Evolutionary conservation across 2,888 invertebrate genomes (phyloP), one percentile per base, ranked within the genome.

Genomic region (Bimastos eiseni): DNA sequence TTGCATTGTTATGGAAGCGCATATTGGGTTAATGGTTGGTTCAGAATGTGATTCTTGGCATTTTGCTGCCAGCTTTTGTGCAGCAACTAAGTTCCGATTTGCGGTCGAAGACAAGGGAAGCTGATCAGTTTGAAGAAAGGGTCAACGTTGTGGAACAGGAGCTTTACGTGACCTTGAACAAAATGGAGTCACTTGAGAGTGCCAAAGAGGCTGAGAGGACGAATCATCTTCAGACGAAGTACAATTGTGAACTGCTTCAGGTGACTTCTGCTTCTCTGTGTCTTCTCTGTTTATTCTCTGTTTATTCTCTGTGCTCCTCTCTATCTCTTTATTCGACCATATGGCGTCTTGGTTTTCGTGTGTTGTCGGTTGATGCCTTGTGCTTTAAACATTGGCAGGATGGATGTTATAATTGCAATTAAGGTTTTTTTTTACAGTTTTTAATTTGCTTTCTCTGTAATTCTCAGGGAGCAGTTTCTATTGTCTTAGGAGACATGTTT

Each of bases 141-240:
- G 86, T 86, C 36, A 86, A 36, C 86, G 24, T 86, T 5, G 36
- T 86, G 86, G 86, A 86, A 24, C 86, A 86, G 34, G 86, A 86
- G 15, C 86, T 86, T 34, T 37, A 36, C 37, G 24, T 86, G 86
- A 86, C 86, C 86, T 86, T 86, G 86, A 86, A 34, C 19, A 86
- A 86, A 8, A 33, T 86, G 36, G 86, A 86, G 37, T 86, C 86
- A 86, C 86, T 86, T 34, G 86, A 86, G 36, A 37, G 36, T 36
- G 86, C 86, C 34, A 86, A 86, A 24, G 95, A 95, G 91, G 93
- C 93, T 44, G 95, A 95, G 92, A 92, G 94, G 92, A 94, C 94
- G n/a, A 93, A 94, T 90, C 95, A 95, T 92, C 93, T 95, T n/a
- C 94, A 95, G 93, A 94, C 94, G 15, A 94, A 94, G 91, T 95